Evolutionary conservation across 2,113 vertebrate species (phyloP), one percentile per base, ranked within the genome.

Genomic region (Pomatorhinus ruficollis): DNA sequence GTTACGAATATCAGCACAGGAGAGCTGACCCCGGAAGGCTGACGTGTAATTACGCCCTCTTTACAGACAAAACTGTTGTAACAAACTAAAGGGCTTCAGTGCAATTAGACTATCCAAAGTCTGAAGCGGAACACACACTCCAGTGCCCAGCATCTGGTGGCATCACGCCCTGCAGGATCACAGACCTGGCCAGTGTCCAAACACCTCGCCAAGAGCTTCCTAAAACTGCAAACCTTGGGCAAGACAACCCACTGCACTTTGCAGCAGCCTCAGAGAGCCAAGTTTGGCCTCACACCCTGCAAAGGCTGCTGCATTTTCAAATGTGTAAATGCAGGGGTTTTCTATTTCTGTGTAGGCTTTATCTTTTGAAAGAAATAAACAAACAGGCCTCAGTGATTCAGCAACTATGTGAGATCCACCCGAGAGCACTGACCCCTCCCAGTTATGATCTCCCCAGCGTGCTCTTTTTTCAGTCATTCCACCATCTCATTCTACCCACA

Each of bases 261-360:
- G 30, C 12, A 25, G 64, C 15, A 4, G n/a, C 66, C 68, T 76
- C 3, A 0, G 1, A 39, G 56, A 33, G 40, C 1, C 4, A 3
- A 0, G 11, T 13, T 27, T 54, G 61, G 30, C 54, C 53, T 69
- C 50, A 63, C 5, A 15, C 20, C 18, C 59, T 33, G 63, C 63
- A 50, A 64, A 71, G 11, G 35, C 45, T 33, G 14, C 33, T 50
- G 54, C 42, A 27, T 61, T 83, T 59, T 37, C 79, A 45, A 49
- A 69, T 0, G 4, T 14, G 5, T 31, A 76, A 52, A 63, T 6
- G 17, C 53, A 64, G 74, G 16, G 35, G 11, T 1, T 56, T 95
- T 78, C 40, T 64, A n/a, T 3, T 9, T 5, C 61, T 65, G n/a
- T 3, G 6, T 2, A 79, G 40, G 33, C 33, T 40, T 5, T 37